Percentiles rank a stretch among this genome's conserved stretches.
phyloP scores from a whole-genome alignment of 1,140 invertebrate genomes.

The Lepidurus arcticus region DNA sequence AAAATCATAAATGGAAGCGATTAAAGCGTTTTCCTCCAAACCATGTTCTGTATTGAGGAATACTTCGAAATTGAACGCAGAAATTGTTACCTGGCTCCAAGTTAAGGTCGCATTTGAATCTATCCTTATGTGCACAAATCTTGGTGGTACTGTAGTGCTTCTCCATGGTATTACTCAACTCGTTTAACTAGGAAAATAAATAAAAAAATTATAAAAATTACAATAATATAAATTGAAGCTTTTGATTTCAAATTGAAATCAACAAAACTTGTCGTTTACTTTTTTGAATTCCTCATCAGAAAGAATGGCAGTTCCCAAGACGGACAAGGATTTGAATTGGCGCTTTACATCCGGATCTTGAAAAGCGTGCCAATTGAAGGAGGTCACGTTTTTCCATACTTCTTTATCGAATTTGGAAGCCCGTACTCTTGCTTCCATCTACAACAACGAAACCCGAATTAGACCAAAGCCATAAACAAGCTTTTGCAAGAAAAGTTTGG shows the following conservation, averaged over 20 bases:
- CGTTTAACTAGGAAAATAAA: conserved; percentile 38
- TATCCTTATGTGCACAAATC: conserved; percentile 52
- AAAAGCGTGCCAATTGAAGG: conserved; percentile 43
- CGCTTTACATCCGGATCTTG: conserved; percentile 42
- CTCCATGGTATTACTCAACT: conserved; percentile 42
- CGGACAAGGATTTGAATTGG: conserved; percentile 47
- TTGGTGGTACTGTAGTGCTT: conserved; percentile 45
- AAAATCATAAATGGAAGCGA: neutral
- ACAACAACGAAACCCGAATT: too few species aligned
- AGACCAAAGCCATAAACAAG: too few species aligned
- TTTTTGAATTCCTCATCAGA: conserved; percentile 52
- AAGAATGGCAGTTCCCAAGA: conserved; percentile 62
- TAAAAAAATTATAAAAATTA: neutral
- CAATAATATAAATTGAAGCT: conserved; percentile 12
- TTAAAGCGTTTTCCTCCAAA: neutral
- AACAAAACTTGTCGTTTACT: conserved; percentile 38
- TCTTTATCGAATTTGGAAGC: conserved; percentile 30
- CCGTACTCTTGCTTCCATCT: conserved; percentile 24
- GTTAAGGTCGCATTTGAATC: conserved; percentile 60
- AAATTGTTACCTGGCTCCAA: conserved; percentile 62
- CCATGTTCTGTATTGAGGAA: conserved; percentile 41
- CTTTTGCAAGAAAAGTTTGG: too few species aligned
- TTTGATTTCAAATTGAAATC: too few species aligned
- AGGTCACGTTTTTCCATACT: conserved; percentile 32
- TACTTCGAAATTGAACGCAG: conserved; percentile 8